phyloP scores from a whole-genome alignment of 2,113 vertebrate species.

The Hyaena hyaena region DNA sequence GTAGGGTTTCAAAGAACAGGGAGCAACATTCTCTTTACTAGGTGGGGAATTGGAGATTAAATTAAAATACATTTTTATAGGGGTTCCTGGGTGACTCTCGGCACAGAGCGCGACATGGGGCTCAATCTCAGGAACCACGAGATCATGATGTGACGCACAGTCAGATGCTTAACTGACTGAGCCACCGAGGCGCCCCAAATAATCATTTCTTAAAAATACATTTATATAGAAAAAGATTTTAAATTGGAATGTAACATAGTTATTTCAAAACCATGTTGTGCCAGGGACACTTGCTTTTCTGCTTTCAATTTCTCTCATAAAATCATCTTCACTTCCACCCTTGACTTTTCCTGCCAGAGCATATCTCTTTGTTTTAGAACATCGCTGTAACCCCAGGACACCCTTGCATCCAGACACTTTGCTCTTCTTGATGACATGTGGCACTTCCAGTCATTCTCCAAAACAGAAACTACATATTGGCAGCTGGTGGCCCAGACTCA shows the following conservation, averaged over 20 bases:
- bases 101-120: too few relatives aligned
- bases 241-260: neutral
- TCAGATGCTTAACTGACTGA: too few relatives aligned
- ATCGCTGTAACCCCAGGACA: neutral
- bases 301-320: conserved; percentile 31
- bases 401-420: neutral
- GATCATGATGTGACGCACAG: too few relatives aligned
- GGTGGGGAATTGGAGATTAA: neutral
- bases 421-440: neutral
- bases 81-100: too few relatives aligned
- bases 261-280: neutral
- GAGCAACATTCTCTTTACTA: neutral
- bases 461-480: neutral
- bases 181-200: too few relatives aligned
- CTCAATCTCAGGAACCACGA: too few relatives aligned
- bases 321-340: neutral
- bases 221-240: conserved; percentile 39
- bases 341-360: conserved; percentile 15
- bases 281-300: neutral
- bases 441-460: neutral
- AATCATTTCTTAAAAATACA: neutral
- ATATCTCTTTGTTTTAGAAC: neutral
- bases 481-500: neutral
- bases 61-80: neutral
- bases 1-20: neutral